Conservation (phyloP, 2,113 vertebrate species). For the Oxyruncus cristatus region DNA sequence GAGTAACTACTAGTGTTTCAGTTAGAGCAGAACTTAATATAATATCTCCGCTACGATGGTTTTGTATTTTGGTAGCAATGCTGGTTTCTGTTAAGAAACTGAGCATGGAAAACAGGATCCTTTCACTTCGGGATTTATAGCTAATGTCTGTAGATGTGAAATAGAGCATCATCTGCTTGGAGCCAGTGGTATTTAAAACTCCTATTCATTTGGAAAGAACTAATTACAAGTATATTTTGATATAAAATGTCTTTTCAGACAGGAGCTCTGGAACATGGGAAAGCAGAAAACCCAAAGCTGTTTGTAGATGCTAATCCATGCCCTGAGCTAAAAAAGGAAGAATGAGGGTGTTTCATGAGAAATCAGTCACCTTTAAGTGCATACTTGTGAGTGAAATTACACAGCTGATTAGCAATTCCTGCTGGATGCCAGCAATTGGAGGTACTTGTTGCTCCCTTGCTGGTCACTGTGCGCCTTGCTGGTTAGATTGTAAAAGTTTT, state of each 20-base stretch:
- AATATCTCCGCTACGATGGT: background rate
- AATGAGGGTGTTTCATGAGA: background rate
- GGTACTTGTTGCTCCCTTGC: background rate
- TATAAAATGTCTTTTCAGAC: background rate
- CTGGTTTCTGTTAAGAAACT: background rate
- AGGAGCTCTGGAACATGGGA: background rate
- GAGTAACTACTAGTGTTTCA: background rate
- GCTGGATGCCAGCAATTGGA: background rate
- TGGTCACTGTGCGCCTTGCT: background rate
- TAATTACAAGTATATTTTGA: background rate
- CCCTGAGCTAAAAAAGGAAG: background rate
- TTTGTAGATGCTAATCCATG: background rate
- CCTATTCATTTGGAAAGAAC: background rate
- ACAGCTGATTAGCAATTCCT: background rate
- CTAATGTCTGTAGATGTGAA: background rate
- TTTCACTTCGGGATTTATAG: background rate
- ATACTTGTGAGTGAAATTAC: rapidly evolving
- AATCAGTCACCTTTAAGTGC: background rate
- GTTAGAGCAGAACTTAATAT: background rate
- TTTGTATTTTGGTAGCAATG: background rate
- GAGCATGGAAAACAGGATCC: background rate
- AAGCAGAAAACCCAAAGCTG: background rate
- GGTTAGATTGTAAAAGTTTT: background rate
- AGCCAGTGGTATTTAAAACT: background rate
- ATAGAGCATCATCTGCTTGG: background rate